Percentiles rank a stretch among this genome's conserved stretches.
Evolutionary conservation across 2,888 invertebrate genomes (phyloP).

Genomic region (Zaprionus obscuricornis): DNA sequence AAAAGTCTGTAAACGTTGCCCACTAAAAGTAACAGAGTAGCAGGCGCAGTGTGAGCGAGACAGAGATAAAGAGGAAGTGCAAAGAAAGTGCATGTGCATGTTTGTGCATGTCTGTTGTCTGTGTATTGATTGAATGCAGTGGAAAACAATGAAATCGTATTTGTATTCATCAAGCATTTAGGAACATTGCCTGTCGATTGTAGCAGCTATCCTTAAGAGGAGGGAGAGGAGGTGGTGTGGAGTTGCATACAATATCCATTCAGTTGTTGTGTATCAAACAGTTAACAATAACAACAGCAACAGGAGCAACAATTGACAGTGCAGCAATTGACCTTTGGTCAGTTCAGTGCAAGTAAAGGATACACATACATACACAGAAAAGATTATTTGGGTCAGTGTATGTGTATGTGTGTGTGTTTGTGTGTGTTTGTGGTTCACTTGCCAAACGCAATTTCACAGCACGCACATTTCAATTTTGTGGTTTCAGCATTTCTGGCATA

Average conservation of each 20-base stretch:
- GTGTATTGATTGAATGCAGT: neutral
- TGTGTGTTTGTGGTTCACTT: conserved; percentile 16
- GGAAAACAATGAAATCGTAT: neutral
- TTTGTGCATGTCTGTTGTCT: too few relatives aligned
- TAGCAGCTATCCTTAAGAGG: too few relatives aligned
- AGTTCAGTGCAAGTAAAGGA: conserved; percentile 39
- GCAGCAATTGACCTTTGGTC: conserved; percentile 41
- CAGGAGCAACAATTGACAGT: too few relatives aligned
- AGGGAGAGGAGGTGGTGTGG: neutral
- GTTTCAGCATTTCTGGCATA: too few relatives aligned
- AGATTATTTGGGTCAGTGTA: conserved; percentile 36
- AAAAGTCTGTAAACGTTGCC: too few relatives aligned
- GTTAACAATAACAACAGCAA: neutral
- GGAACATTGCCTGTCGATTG: too few relatives aligned
- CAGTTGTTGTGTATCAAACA: too few relatives aligned
- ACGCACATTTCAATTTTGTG: conserved; percentile 64
- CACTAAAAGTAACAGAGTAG: too few relatives aligned
- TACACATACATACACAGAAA: conserved; percentile 11
- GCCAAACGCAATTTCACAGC: conserved; percentile 53
- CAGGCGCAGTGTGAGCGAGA: too few relatives aligned
- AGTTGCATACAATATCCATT: neutral
- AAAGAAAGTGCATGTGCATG: too few relatives aligned
- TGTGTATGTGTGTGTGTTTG: conserved; percentile 13
- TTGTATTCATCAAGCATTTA: neutral
- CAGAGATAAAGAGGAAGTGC: too few relatives aligned